These are phyloP conservation scores for Eucidaris tribuloides DNA, from an alignment of 35 echinoderm and acorn worm species.

Conservation along the genomic window DNA sequence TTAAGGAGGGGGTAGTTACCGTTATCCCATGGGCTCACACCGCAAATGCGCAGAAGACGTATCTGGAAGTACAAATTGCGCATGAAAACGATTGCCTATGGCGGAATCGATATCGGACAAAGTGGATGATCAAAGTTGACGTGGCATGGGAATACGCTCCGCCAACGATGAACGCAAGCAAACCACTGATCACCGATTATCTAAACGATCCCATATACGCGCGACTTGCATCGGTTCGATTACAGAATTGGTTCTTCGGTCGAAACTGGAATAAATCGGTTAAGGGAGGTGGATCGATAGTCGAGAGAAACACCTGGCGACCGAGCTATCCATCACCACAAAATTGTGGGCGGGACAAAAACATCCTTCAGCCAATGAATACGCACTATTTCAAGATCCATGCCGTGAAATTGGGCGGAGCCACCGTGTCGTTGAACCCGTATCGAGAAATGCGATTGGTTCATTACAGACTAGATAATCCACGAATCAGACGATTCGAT, in stretches of 20 bases:
- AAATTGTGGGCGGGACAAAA: slow-evolving; percentile 86
- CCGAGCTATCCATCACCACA: slow-evolving; percentile 32
- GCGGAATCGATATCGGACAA: slow-evolving; percentile 56
- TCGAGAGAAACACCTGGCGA: slow-evolving; percentile 66
- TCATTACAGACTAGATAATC: slow-evolving; percentile 86
- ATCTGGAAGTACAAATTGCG: slow-evolving; percentile 85
- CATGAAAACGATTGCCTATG: slow-evolving; percentile 95
- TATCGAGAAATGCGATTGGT: slow-evolving; percentile 72
- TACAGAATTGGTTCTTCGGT: slow-evolving; percentile 92
- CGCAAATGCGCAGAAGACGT: slow-evolving; percentile 46
- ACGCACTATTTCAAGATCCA: slow-evolving; percentile 94
- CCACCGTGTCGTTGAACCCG: slow-evolving; percentile 50
- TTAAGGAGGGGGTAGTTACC: slow-evolving; percentile 61
- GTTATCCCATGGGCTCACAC: slow-evolving; percentile 81
- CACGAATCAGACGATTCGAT: background rate
- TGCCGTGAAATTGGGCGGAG: slow-evolving; percentile 76
- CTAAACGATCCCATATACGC: slow-evolving; percentile 6
- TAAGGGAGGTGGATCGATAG: background rate
- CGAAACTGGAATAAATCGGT: slow-evolving; percentile 6
- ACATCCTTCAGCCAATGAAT: slow-evolving; percentile 58
- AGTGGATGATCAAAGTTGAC: slow-evolving; percentile 94
- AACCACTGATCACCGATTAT: slow-evolving; percentile 51
- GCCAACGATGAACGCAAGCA: slow-evolving; percentile 69
- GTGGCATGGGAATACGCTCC: slow-evolving; percentile 82
- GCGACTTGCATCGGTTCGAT: slow-evolving; percentile 23